phyloP scores from a whole-genome alignment of 2,113 vertebrate species.

The Perca fluviatilis region DNA sequence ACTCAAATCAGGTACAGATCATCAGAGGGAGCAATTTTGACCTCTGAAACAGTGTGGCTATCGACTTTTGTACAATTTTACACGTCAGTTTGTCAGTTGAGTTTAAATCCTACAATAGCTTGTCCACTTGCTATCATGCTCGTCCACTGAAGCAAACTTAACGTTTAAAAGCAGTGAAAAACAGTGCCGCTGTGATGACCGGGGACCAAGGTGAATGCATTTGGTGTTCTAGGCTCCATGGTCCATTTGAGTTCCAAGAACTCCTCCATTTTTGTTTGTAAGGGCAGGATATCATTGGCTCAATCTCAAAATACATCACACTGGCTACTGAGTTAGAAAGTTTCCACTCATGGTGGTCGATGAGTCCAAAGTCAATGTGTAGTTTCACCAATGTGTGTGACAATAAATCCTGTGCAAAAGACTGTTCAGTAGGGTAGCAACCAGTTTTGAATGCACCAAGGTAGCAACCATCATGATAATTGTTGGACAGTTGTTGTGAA shows the following conservation, averaged over 20 bases:
- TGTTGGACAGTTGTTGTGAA: not conserved
- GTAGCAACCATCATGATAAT: not conserved
- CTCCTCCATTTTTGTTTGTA: not conserved
- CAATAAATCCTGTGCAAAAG: not conserved
- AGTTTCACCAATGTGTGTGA: not conserved
- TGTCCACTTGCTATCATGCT: not conserved
- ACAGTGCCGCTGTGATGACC: not conserved
- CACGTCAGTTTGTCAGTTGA: conserved; percentile 4
- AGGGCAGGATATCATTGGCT: conserved; percentile 18
- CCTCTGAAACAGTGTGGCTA: not conserved
- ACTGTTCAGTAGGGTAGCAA: not conserved
- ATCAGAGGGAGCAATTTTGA: not conserved
- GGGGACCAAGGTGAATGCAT: not conserved
- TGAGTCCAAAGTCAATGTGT: not conserved
- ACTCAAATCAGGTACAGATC: not conserved
- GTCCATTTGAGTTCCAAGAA: not conserved
- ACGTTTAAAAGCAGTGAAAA: conserved; percentile 13
- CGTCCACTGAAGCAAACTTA: not conserved
- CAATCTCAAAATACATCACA: conserved; percentile 17
- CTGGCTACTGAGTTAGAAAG: not conserved
- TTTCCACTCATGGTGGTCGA: not conserved
- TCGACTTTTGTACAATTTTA: conserved; percentile 31
- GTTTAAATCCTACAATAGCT: not conserved
- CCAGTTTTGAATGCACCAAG: not conserved
- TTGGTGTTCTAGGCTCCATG: not conserved